These are phyloP conservation scores for Ferrisia virgata DNA, from an alignment of 2,888 invertebrate genomes.

Conservation along the genomic window DNA sequence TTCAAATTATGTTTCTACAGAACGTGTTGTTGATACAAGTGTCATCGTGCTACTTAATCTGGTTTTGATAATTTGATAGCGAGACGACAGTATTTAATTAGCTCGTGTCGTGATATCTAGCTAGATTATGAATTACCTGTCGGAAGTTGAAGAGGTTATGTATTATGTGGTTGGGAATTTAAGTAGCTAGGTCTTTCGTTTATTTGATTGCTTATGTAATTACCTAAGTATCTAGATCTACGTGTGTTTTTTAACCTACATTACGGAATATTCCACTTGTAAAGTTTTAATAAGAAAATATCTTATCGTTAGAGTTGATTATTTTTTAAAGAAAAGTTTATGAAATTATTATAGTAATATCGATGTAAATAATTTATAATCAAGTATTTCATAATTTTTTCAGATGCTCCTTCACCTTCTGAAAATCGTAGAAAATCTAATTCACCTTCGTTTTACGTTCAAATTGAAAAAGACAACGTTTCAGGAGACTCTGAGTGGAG, in stretches of 20 bases:
- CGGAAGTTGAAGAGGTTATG: neutral
- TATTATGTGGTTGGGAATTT: neutral
- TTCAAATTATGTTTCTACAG: neutral
- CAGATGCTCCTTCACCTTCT: neutral
- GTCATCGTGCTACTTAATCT: neutral
- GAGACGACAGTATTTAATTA: neutral
- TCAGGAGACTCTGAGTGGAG: conserved; percentile 3
- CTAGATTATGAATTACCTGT: neutral
- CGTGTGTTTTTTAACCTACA: neutral
- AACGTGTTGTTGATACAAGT: neutral
- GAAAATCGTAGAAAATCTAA: neutral
- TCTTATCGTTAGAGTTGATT: neutral
- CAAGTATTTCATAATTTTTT: neutral
- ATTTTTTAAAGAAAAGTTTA: neutral
- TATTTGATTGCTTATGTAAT: neutral
- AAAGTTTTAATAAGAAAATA: neutral
- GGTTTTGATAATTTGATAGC: neutral
- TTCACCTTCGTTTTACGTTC: neutral
- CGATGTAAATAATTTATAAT: neutral
- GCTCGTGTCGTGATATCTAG: neutral
- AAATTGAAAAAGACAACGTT: neutral
- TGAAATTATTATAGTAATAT: neutral
- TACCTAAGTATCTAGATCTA: no score
- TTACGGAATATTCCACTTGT: neutral
- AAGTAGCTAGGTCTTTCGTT: neutral